Evolutionary conservation across 92 coral and sea anemone species (phyloP), one percentile per base, ranked within the genome.

Genomic region (Pocillopora grandis): DNA sequence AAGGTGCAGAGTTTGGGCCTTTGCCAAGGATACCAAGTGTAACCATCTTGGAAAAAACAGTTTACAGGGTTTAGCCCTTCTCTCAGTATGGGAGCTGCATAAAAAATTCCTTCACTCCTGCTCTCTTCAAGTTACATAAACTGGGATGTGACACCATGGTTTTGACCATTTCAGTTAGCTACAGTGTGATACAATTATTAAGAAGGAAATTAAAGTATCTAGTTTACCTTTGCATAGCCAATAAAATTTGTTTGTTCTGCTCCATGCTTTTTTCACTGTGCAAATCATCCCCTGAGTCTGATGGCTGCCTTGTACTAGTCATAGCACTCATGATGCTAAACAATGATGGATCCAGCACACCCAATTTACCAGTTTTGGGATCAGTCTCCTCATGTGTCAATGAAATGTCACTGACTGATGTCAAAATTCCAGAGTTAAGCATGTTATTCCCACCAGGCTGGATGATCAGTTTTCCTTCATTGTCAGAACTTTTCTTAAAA

Each of bases 171-270:
- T 59, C 18, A 5, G 18, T 12, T 59, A 58, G 14, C 61, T 58
- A 1, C 62, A 59, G 62, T 16, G 18, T 12, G 18, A 12, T 16
- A 59, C 14, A 59, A 12, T 16, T 12, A 64, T 8, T 20, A 5
- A n/a, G 3, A 23, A 4, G 21, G 10, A 49, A 11, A 17, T 23
- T 21, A 23, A 56, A 23, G 19, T 18, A 20, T 37, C 10, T 1
- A 3, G 16, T 21, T 37, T 62, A 92, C 99, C 99, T 97, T 75
- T 97, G 99, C 84, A 94, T 85, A 20, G 98, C 91, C 58, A 97
- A 90, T 62, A 97, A 82, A 65, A 89, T 76, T 85, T 97, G 97
- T 80, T 93, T 90, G 74, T 90, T 90, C 82, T 94, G 99, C 71
- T 94, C 90, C 82, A 94, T 81, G 82, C 91, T 92, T 82, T 80